Evolutionary conservation across 2,113 vertebrate species (phyloP).

Genomic region (Semnornis frantzii): DNA sequence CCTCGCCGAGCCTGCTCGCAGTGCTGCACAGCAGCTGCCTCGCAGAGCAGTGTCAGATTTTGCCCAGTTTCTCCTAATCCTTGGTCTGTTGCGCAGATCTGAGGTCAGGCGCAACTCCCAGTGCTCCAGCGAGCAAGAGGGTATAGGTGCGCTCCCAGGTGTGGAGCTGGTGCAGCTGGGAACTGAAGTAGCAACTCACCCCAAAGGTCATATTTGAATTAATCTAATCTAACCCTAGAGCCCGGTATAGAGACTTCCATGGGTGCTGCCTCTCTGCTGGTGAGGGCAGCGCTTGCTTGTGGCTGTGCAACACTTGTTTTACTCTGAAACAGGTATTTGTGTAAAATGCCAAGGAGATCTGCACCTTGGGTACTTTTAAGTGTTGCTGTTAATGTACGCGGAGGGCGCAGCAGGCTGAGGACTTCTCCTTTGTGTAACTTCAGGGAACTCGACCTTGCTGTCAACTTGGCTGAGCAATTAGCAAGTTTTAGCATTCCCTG

Average conservation of each 20-base stretch:
- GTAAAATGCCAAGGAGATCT: not conserved
- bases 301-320: not conserved
- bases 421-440: not conserved
- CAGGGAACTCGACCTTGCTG: not conserved
- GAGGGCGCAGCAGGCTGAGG: not conserved
- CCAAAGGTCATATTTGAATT: fast-evolving
- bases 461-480: not conserved
- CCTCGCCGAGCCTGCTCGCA: not conserved
- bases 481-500: not conserved
- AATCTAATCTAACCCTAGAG: fast-evolving
- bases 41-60: not conserved
- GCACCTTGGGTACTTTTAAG: not conserved
- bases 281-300: not conserved
- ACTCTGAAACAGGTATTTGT: not conserved
- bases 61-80: not conserved
- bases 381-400: fast-evolving
- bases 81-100: not conserved
- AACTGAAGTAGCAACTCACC: not conserved
- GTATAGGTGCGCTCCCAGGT: fast-evolving
- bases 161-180: not conserved
- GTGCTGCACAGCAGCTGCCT: not conserved
- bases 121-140: not conserved
- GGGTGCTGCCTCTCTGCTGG: not conserved
- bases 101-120: not conserved
- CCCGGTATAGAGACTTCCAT: not conserved